Evolutionary conservation across 1,140 invertebrate genomes (phyloP).

Genomic region (Macrobrachium rosenbergii): DNA sequence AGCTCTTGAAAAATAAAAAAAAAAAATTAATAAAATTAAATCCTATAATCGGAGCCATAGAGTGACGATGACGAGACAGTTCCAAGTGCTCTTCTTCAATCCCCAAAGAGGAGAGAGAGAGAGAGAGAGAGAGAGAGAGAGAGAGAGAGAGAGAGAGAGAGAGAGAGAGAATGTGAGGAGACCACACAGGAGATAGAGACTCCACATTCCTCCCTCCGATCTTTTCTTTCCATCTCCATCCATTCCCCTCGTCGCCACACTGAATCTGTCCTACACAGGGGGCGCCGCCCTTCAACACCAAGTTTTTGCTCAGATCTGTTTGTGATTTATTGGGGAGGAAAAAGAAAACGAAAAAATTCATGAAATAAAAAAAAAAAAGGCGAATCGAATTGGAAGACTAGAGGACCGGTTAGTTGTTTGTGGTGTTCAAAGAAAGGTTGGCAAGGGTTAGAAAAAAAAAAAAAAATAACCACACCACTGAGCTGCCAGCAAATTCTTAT

Average conservation of each 20-base stretch:
- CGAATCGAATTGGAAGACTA: slow-evolving; percentile 42
- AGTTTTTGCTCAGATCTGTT: slow-evolving; percentile 27
- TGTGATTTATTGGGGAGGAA: slow-evolving; percentile 34
- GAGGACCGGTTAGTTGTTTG: slow-evolving; percentile 1
- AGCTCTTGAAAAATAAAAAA: no score
- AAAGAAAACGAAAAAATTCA: not conserved
- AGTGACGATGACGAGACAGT: not conserved
- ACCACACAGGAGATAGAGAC: not conserved
- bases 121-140: slow-evolving; percentile 40
- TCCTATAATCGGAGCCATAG: not conserved
- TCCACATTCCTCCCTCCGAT: not conserved
- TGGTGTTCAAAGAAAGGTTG: not conserved
- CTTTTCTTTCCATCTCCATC: not conserved
- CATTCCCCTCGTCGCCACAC: not conserved
- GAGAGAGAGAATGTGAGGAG: not conserved
- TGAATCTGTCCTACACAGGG: not conserved
- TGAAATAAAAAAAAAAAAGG: slow-evolving; percentile 1
- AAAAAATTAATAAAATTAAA: no score
- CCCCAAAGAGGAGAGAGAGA: slow-evolving; percentile 5
- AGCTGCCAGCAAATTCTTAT: not conserved
- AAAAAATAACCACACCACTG: not conserved
- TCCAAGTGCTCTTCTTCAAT: not conserved
- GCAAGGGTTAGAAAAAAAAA: not conserved
- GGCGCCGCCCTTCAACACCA: not conserved
- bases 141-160: slow-evolving; percentile 24